These are phyloP conservation scores for Rhodeus uyekii DNA, from an alignment of 2,797 vertebrate species.

Conservation along the genomic window DNA sequence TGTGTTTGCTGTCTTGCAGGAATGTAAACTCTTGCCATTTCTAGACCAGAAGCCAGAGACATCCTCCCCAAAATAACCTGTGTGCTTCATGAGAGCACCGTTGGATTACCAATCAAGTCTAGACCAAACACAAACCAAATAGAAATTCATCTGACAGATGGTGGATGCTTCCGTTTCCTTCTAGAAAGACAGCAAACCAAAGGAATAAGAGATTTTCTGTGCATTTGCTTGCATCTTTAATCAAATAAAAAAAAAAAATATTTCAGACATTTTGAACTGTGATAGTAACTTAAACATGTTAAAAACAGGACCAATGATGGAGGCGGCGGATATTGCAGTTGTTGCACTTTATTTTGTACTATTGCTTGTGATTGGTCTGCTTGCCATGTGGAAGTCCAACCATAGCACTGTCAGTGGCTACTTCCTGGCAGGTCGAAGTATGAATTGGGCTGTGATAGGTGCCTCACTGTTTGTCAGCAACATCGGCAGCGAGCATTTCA, in stretches of 20 bases:
- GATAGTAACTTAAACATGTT: slow-evolving; percentile 73
- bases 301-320: slow-evolving; percentile 78
- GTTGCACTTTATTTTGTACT: slow-evolving; percentile 95
- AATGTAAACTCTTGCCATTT: slow-evolving; percentile 88
- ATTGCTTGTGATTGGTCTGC: slow-evolving; percentile 91
- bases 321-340: slow-evolving; percentile 91
- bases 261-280: slow-evolving; percentile 3
- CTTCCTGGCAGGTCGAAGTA: slow-evolving; percentile 97
- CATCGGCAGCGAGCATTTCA: slow-evolving; percentile 99
- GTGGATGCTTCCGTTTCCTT: slow-evolving; percentile 77
- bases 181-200: slow-evolving; percentile 94
- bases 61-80: slow-evolving; percentile 80
- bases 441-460: slow-evolving; percentile 94
- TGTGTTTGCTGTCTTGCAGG: slow-evolving; percentile 98
- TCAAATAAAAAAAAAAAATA: no score
- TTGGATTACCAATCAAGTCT: slow-evolving; percentile 80
- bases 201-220: slow-evolving; percentile 76
- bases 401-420: slow-evolving; percentile 96
- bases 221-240: slow-evolving; percentile 7
- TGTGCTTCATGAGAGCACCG: slow-evolving; percentile 85
- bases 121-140: slow-evolving; percentile 69
- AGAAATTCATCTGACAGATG: slow-evolving; percentile 64
- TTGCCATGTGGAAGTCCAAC: slow-evolving; percentile 97
- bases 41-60: slow-evolving; percentile 85
- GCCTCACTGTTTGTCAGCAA: slow-evolving; percentile 99